Conservation (phyloP, 2,113 vertebrate genomes). For the Motacilla alba region DNA sequence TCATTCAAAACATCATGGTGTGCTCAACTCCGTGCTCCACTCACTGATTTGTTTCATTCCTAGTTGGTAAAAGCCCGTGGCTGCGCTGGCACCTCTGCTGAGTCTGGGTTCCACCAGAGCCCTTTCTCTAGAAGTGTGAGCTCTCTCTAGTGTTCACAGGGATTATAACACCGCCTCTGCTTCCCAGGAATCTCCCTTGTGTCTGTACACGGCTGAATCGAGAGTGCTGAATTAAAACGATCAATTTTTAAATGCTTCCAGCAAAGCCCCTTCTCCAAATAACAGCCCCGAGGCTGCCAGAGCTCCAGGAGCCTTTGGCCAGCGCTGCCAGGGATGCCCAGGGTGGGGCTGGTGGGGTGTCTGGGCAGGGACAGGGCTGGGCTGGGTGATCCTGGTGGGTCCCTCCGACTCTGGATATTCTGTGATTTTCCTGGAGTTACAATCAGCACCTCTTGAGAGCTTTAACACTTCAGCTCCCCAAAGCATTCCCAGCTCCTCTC, state of each 20-base stretch:
- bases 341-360: not conserved
- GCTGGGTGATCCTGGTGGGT: fast-evolving
- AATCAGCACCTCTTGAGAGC: not conserved
- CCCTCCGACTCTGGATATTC: no score
- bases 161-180: not conserved
- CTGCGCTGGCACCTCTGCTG: no score
- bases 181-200: not conserved
- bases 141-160: conserved; percentile 37
- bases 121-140: not conserved
- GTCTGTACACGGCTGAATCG: not conserved
- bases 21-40: not conserved
- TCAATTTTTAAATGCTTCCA: not conserved
- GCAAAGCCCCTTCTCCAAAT: not conserved
- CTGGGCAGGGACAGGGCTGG: not conserved
- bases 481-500: not conserved
- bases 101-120: not conserved
- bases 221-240: not conserved
- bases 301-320: not conserved
- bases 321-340: not conserved
- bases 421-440: not conserved
- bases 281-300: not conserved
- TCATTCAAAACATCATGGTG: not conserved
- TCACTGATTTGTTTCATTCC: not conserved
- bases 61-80: not conserved
- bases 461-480: not conserved